Percentiles rank a stretch among this genome's conserved stretches.
phyloP scores from a whole-genome alignment of 2,113 vertebrate species.

The Salvelinus namaycush region DNA sequence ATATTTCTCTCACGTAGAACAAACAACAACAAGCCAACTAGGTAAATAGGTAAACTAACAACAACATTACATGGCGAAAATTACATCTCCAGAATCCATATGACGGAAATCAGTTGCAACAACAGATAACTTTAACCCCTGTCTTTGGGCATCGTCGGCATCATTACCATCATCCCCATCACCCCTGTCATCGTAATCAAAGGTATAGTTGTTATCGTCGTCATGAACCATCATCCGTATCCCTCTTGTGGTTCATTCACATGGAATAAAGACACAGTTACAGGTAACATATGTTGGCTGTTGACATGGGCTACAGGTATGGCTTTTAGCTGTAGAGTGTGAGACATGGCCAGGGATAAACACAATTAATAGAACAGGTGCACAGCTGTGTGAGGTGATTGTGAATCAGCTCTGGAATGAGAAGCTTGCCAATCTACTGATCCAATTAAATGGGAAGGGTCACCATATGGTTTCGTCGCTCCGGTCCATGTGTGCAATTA shows the following conservation, averaged over 20 bases:
- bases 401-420: constrained; percentile 21
- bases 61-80: no score
- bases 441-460: constrained; percentile 25
- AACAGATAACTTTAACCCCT: no score
- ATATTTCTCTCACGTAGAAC: no score
- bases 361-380: constrained; percentile 29
- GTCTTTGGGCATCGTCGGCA: neutral
- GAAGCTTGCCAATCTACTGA: constrained; percentile 13
- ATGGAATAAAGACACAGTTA: neutral
- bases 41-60: no score
- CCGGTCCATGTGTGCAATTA: constrained; percentile 26
- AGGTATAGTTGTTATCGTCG: neutral
- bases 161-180: constrained; percentile 4
- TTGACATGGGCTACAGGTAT: neutral
- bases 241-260: neutral
- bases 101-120: no score
- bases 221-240: neutral
- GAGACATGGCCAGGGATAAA: constrained; percentile 14
- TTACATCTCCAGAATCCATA: no score
- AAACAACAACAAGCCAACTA: no score
- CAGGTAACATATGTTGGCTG: neutral
- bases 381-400: constrained; percentile 28
- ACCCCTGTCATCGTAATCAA: neutral
- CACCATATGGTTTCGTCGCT: constrained; percentile 28
- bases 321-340: neutral